Conservation (phyloP, 2,797 vertebrate genomes). For the Scolopax rusticola region DNA sequence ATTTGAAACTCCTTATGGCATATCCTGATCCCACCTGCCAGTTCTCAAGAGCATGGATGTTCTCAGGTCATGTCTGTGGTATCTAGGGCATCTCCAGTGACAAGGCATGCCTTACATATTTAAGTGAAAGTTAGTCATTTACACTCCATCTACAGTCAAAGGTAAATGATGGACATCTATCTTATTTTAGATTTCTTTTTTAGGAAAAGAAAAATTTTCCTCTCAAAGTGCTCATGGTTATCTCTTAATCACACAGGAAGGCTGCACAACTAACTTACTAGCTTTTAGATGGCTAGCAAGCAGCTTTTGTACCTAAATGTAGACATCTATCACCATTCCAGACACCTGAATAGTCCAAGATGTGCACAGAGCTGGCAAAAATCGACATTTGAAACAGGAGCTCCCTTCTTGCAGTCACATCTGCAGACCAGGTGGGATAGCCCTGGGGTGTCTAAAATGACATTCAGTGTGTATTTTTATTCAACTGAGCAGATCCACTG, state of each 20-base stretch:
- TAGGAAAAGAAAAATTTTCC: not conserved
- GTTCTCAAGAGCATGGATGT: not conserved
- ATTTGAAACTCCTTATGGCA: not conserved
- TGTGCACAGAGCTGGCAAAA: not conserved
- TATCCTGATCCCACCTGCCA: not conserved
- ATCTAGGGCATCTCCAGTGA: not conserved
- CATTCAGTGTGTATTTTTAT: rapidly evolving
- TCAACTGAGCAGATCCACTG: not conserved
- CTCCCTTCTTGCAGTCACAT: not conserved
- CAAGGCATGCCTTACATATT: not conserved
- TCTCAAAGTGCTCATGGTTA: not conserved
- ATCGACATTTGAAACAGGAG: rapidly evolving
- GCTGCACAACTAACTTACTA: not conserved
- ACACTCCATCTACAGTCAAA: not conserved
- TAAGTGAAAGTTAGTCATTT: not conserved
- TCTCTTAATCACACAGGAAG: not conserved
- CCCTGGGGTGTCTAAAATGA: not conserved
- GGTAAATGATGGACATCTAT: not conserved
- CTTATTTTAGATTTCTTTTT: not conserved
- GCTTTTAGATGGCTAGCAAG: not conserved
- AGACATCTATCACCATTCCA: not conserved
- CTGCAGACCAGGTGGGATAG: not conserved
- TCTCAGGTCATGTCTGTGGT: not conserved
- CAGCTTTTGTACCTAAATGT: not conserved
- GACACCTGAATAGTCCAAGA: not conserved